A percentile compares a stretch with the other conserved stretches of the same genome.
These are phyloP conservation scores for Leucoraja ocellata DNA, from an alignment of 2,797 vertebrate genomes.

Conservation along the genomic window DNA sequence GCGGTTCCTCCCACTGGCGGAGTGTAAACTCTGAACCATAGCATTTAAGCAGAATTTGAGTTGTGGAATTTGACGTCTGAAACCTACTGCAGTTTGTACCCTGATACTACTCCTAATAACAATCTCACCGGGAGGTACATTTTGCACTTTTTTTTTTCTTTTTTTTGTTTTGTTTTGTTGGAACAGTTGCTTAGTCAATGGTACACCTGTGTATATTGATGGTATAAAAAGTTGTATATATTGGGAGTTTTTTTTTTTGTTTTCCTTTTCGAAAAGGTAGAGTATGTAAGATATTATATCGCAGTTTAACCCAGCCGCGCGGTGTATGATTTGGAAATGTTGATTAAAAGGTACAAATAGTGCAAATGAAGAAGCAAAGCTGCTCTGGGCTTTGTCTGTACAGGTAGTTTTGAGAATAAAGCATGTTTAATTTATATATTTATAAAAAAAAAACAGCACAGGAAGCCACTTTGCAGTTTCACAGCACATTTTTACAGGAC, in stretches of 20 bases:
- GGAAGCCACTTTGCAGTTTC: constrained; percentile 36
- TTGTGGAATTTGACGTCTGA: constrained; percentile 27
- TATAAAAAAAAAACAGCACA: constrained; percentile 38
- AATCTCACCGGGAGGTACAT: constrained; percentile 22
- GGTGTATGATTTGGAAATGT: constrained; percentile 54
- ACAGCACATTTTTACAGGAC: constrained; percentile 38
- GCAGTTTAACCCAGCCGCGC: constrained; percentile 46
- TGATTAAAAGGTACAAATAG: constrained; percentile 39
- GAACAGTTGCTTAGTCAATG: constrained; percentile 61
- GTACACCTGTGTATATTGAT: constrained; percentile 64
- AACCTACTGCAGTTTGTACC: constrained; percentile 7
- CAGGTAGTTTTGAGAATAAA: constrained; percentile 38
- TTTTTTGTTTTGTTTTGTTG: constrained; percentile 40
- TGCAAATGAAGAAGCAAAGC: constrained; percentile 27
- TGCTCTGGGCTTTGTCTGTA: constrained; percentile 33
- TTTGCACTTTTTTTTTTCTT: constrained; percentile 46
- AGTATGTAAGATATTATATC: constrained; percentile 45
- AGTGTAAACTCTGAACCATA: not conserved
- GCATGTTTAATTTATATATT: constrained; percentile 39
- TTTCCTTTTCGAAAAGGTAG: constrained; percentile 36
- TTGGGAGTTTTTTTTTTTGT: constrained; percentile 36
- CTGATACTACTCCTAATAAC: constrained; percentile 5
- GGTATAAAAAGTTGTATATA: constrained; percentile 59
- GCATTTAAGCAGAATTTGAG: not conserved
- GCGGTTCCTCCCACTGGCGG: not conserved